These are phyloP conservation scores for Periparus ater DNA, from an alignment of 2,797 vertebrate genomes.

Conservation along the genomic window DNA sequence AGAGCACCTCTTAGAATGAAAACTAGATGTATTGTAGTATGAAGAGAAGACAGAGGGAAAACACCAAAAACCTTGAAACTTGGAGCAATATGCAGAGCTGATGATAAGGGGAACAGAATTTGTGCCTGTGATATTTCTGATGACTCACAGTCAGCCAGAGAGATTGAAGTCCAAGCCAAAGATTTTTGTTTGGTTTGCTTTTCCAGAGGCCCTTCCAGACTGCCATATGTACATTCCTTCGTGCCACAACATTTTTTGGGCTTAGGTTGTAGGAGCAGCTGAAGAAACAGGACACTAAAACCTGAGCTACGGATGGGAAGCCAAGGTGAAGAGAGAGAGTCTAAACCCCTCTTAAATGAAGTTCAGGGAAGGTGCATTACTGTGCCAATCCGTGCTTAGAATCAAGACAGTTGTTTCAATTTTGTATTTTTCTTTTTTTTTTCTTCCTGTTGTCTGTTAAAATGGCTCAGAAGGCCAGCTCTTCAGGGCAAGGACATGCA, in stretches of 20 bases:
- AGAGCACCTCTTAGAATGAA: not conserved
- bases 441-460: not conserved
- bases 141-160: not conserved
- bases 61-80: not conserved
- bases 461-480: not conserved
- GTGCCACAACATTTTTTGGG: not conserved
- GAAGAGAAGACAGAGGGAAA: not conserved
- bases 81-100: not conserved
- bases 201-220: not conserved
- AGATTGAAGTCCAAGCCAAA: not conserved
- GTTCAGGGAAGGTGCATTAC: not conserved
- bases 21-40: not conserved
- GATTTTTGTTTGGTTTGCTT: not conserved
- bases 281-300: constrained; percentile 2
- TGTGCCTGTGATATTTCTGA: not conserved
- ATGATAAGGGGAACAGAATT: not conserved
- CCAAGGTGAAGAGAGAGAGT: not conserved
- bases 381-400: not conserved
- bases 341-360: not conserved
- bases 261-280: not conserved
- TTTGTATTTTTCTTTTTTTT: not conserved
- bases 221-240: not conserved
- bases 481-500: not conserved
- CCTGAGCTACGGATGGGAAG: not conserved
- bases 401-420: not conserved